These are phyloP conservation scores for Brachionus sp. DNA, from an alignment of 1,140 invertebrate species.

Conservation along the genomic window DNA sequence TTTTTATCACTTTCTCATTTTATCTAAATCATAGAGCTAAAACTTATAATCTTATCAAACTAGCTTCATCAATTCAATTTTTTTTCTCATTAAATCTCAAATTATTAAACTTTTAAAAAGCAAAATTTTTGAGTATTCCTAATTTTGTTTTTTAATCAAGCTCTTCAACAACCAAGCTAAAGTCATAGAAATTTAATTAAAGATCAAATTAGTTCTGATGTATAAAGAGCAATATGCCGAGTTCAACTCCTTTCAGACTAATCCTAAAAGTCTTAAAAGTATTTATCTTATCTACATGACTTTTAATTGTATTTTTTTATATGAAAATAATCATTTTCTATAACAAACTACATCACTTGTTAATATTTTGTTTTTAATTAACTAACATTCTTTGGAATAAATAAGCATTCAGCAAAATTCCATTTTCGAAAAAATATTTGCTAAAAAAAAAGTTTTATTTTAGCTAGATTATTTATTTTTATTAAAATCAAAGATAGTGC, in stretches of 20 bases:
- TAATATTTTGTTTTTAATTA: conserved; percentile 42
- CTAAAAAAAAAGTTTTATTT: not conserved
- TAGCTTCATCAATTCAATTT: not conserved
- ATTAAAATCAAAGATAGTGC: conserved; percentile 12
- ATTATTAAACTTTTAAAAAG: too few species aligned
- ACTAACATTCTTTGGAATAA: conserved; percentile 38
- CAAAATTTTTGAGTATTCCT: not conserved
- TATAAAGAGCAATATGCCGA: conserved; percentile 2
- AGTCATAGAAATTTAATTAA: not conserved
- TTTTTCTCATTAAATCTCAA: too few species aligned
- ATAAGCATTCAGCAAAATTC: conserved; percentile 12
- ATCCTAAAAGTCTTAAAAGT: not conserved
- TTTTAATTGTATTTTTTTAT: conserved; percentile 30
- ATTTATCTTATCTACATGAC: conserved; percentile 42
- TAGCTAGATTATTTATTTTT: conserved; percentile 18
- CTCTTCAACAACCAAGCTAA: not conserved
- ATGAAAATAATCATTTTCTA: not conserved
- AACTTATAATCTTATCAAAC: not conserved
- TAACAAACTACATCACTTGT: not conserved
- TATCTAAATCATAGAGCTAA: not conserved
- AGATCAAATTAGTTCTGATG: not conserved
- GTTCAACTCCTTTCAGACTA: not conserved
- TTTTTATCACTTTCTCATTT: not conserved
- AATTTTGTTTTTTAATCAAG: not conserved
- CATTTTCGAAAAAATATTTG: conserved; percentile 9